A percentile compares a stretch with the other conserved stretches of the same genome.
These are phyloP conservation scores for Alaudala cheleensis DNA, from an alignment of 2,113 vertebrate genomes.

Conservation along the genomic window DNA sequence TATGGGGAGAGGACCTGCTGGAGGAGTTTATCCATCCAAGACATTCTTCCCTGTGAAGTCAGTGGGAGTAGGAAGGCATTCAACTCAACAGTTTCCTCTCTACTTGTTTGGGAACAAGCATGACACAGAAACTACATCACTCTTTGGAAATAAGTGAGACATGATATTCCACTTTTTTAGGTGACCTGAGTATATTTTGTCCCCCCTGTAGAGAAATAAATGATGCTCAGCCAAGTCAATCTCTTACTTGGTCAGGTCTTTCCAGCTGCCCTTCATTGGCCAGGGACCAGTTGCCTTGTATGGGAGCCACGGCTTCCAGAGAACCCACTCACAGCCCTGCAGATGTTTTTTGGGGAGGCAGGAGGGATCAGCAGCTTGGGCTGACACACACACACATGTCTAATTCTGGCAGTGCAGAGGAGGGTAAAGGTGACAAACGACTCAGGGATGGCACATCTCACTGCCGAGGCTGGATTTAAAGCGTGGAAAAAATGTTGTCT, in stretches of 20 bases:
- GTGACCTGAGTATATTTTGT: background rate
- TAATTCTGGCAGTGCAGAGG: constrained; percentile 6
- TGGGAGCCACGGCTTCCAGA: constrained; percentile 28
- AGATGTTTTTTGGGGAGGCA: constrained; percentile 5
- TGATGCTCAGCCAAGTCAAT: constrained; percentile 46
- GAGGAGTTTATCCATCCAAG: background rate
- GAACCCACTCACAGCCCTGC: background rate
- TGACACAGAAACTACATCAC: background rate
- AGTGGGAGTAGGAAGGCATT: background rate
- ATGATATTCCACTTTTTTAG: background rate
- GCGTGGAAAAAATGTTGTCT: background rate
- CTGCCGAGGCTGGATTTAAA: background rate
- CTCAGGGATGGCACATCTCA: background rate
- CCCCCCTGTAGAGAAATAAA: background rate
- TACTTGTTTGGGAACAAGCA: background rate
- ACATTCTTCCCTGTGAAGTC: background rate
- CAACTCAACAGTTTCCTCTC: background rate
- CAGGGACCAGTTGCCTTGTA: constrained; percentile 37
- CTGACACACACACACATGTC: background rate
- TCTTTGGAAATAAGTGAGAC: background rate
- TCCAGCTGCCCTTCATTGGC: background rate
- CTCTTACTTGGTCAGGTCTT: constrained; percentile 58
- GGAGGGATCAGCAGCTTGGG: background rate
- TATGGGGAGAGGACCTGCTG: background rate
- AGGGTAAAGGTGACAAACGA: background rate